Conservation (phyloP, 2,888 invertebrate genomes). For the Panopea generosa region DNA sequence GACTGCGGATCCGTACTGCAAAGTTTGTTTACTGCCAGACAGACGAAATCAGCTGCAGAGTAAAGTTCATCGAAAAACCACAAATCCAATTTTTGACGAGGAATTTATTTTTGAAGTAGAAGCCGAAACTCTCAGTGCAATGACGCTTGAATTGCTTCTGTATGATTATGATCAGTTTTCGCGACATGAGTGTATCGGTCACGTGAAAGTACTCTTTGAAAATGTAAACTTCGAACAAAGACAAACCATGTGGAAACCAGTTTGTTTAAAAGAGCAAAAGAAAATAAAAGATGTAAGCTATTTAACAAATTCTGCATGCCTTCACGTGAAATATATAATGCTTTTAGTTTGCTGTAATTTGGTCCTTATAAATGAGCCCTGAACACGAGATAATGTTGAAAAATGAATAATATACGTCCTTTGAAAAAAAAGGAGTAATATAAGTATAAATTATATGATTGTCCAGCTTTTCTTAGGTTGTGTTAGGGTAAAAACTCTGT, state of each 20-base stretch:
- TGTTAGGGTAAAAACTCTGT: too few relatives aligned
- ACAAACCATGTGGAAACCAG: conserved; percentile 88
- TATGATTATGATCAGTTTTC: conserved; percentile 89
- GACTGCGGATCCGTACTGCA: conserved; percentile 88
- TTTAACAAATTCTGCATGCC: not conserved
- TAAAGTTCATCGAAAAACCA: conserved; percentile 88
- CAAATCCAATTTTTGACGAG: conserved; percentile 90
- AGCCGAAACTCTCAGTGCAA: conserved; percentile 85
- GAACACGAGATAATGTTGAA: too few relatives aligned
- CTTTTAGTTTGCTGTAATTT: too few relatives aligned
- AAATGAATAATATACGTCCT: too few relatives aligned
- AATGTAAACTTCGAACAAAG: conserved; percentile 88
- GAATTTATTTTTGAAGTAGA: conserved; percentile 89
- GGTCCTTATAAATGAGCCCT: too few relatives aligned
- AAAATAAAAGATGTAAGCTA: conserved; percentile 66
- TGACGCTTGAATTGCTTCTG: conserved; percentile 88
- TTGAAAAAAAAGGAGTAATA: too few relatives aligned
- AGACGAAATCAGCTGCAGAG: conserved; percentile 76
- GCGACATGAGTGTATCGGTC: conserved; percentile 89
- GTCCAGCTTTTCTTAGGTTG: too few relatives aligned
- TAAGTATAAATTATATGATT: too few relatives aligned
- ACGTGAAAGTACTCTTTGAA: conserved; percentile 87
- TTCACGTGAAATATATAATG: too few relatives aligned
- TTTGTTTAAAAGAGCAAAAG: conserved; percentile 77
- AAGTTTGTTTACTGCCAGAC: conserved; percentile 97